Percentiles rank a stretch among this genome's conserved stretches.
These are phyloP conservation scores for Sebastes iracundus DNA, from an alignment of 2,797 vertebrate genomes.

Conservation along the genomic window DNA sequence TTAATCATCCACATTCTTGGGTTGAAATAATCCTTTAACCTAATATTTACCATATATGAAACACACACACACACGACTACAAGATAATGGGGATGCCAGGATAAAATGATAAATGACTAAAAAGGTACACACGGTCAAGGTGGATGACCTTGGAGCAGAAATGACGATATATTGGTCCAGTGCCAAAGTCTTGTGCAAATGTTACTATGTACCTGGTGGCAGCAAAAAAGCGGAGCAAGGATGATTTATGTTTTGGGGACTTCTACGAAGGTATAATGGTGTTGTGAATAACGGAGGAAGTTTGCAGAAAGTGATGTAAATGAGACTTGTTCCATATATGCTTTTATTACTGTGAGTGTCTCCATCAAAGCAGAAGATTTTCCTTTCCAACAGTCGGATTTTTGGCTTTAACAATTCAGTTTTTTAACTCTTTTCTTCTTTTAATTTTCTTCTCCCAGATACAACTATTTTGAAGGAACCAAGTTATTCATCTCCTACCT, in stretches of 20 bases:
- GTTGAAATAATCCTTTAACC: neutral
- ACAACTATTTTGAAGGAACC: constrained; percentile 91
- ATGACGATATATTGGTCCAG: too few species aligned
- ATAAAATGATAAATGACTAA: neutral
- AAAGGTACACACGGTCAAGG: too few species aligned
- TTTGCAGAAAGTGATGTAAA: neutral
- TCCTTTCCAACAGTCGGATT: neutral
- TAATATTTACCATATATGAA: neutral
- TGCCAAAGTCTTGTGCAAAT: neutral
- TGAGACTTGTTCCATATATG: neutral
- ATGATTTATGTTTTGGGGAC: neutral
- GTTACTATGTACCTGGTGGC: neutral
- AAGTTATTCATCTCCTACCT: constrained; percentile 88
- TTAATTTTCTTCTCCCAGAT: constrained; percentile 69
- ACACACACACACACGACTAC: neutral
- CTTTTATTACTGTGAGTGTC: neutral
- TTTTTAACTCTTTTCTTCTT: neutral
- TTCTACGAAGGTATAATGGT: neutral
- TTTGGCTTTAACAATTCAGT: neutral
- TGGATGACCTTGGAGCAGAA: too few species aligned
- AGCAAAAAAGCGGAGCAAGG: neutral
- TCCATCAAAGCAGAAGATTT: neutral
- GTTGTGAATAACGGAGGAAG: neutral
- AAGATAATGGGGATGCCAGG: neutral
- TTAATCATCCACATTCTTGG: neutral